Conservation (phyloP, 2,113 vertebrate species). For the Anhinga rufa region DNA sequence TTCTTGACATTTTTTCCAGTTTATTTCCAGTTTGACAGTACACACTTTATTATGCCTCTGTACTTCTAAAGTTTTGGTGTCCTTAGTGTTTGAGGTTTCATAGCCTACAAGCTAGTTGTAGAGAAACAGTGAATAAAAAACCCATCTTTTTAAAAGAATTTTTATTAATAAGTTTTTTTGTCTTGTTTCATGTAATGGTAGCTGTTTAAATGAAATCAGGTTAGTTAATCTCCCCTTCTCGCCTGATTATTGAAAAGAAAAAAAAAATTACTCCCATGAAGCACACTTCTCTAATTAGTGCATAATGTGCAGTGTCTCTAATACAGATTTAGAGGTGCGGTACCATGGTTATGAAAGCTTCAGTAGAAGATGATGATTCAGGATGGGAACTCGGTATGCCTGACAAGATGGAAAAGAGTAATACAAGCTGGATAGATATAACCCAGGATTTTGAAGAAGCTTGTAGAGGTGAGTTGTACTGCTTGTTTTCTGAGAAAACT, state of each 20-base stretch:
- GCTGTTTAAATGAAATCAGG: background rate
- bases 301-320: background rate
- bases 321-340: constrained; percentile 26
- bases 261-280: background rate
- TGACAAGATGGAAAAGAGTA: constrained; percentile 91
- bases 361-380: constrained; percentile 92
- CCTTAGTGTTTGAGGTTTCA: background rate
- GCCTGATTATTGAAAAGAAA: background rate
- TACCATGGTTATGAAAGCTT: constrained; percentile 95
- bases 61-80: background rate
- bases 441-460: constrained; percentile 93
- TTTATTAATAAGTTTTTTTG: background rate
- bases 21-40: background rate
- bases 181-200: background rate
- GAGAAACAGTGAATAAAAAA: background rate
- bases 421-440: constrained; percentile 92
- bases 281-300: background rate
- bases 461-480: constrained; percentile 83
- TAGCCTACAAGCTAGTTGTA: background rate
- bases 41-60: background rate
- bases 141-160: background rate
- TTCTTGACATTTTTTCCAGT: background rate
- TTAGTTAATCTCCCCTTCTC: background rate
- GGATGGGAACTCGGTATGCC: constrained; percentile 91
- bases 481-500: background rate